These are phyloP conservation scores for Hirundo rustica DNA, from an alignment of 2,797 vertebrate genomes.

Conservation along the genomic window DNA sequence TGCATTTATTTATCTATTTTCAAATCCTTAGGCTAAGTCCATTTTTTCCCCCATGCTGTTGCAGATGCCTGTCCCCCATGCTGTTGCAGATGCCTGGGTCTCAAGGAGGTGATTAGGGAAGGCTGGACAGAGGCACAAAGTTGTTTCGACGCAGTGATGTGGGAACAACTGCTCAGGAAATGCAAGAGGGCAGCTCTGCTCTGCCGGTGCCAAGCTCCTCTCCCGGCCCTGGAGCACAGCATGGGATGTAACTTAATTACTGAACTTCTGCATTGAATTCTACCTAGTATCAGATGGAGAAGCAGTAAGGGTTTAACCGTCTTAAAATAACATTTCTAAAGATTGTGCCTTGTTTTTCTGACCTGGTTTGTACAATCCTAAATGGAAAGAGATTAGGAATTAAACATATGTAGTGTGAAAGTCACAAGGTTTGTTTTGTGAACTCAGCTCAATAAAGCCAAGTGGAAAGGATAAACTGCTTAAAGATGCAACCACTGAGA, in stretches of 20 bases:
- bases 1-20: not conserved
- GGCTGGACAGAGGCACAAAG: not conserved
- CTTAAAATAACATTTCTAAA: not conserved
- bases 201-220: not conserved
- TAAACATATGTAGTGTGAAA: not conserved
- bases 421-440: not conserved
- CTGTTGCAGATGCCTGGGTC: not conserved
- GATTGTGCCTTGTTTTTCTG: not conserved
- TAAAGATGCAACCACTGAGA: not conserved
- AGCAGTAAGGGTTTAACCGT: not conserved
- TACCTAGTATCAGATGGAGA: conserved; percentile 18
- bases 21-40: not conserved
- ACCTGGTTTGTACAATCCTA: not conserved
- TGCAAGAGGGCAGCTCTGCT: conserved; percentile 52
- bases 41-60: not conserved
- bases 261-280: conserved; percentile 45
- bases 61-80: not conserved
- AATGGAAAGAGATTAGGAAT: not conserved
- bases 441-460: not conserved
- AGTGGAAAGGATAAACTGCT: not conserved
- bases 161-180: conserved; percentile 61
- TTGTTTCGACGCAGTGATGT: not conserved
- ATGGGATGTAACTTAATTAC: conserved; percentile 58
- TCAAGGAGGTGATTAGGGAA: not conserved
- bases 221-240: conserved; percentile 24